Percentiles rank a stretch among this genome's conserved stretches.
Evolutionary conservation across 2,888 invertebrate species (phyloP).

Genomic region (Dicycla oo): DNA sequence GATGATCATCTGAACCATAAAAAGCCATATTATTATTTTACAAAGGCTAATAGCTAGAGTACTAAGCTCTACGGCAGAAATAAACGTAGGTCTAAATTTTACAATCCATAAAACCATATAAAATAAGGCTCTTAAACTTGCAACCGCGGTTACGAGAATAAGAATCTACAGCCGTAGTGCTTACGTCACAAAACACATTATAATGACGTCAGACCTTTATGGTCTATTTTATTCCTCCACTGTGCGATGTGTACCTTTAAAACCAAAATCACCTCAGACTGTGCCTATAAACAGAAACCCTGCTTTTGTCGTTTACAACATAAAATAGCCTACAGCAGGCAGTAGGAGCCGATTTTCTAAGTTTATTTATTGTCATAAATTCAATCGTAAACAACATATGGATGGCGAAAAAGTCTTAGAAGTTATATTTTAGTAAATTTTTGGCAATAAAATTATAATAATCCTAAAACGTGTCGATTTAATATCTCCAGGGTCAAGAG

Average conservation of each 20-base stretch:
- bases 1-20: constrained; percentile 10
- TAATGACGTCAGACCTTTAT: constrained; percentile 45
- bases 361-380: constrained; percentile 65
- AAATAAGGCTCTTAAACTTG: constrained; percentile 49
- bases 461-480: constrained; percentile 56
- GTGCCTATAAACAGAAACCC: constrained; percentile 50
- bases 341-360: constrained; percentile 43
- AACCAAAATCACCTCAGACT: constrained; percentile 28
- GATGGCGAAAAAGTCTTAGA: constrained; percentile 49
- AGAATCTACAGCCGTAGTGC: constrained; percentile 27
- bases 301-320: constrained; percentile 39
- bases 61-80: constrained; percentile 32
- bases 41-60: constrained; percentile 26
- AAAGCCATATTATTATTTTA: constrained; percentile 21
- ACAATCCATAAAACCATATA: constrained; percentile 58
- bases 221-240: constrained; percentile 34
- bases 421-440: constrained; percentile 49
- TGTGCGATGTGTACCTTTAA: constrained; percentile 23
- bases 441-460: constrained; percentile 62
- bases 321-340: constrained; percentile 40
- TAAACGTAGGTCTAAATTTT: constrained; percentile 49
- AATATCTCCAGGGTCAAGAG: constrained; percentile 53
- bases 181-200: constrained; percentile 41
- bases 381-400: constrained; percentile 57
- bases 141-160: constrained; percentile 29